Conservation (phyloP, 1,140 invertebrate species). For the Cotesia glomerata region DNA sequence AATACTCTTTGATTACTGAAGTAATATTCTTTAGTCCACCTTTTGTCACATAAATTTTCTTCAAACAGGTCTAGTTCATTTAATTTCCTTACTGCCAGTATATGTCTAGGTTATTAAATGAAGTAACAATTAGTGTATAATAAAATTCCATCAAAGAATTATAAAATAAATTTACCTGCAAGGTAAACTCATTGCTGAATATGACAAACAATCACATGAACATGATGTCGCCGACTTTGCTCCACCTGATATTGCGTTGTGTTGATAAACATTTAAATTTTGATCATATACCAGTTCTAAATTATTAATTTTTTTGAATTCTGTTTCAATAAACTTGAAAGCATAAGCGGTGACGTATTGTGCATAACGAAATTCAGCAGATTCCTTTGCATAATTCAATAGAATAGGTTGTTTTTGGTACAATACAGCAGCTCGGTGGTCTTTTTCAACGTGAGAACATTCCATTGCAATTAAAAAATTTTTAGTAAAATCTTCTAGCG, state of each 20-base stretch:
- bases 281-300: background rate
- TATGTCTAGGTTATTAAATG: conserved; percentile 11
- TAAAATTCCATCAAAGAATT: background rate
- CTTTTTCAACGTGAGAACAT: background rate
- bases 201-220: conserved; percentile 14
- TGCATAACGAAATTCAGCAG: background rate
- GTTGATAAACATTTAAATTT: background rate
- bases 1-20: conserved; percentile 19
- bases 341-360: conserved; percentile 12
- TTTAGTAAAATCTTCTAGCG: too few relatives aligned
- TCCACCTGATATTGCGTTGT: background rate
- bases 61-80: conserved; percentile 1
- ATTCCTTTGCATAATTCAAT: background rate
- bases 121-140: background rate
- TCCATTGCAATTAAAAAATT: conserved; percentile 2
- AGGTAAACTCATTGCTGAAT: conserved; percentile 18
- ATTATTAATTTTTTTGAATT: background rate
- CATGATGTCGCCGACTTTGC: background rate
- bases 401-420: background rate
- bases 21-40: conserved; percentile 18
- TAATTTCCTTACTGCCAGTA: conserved; percentile 3
- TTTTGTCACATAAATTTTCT: conserved; percentile 10
- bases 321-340: conserved; percentile 13
- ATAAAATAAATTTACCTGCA: conserved; percentile 14
- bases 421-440: conserved; percentile 3